phyloP scores from a whole-genome alignment of 1,140 invertebrate species.

The Camponotus vicinus region DNA sequence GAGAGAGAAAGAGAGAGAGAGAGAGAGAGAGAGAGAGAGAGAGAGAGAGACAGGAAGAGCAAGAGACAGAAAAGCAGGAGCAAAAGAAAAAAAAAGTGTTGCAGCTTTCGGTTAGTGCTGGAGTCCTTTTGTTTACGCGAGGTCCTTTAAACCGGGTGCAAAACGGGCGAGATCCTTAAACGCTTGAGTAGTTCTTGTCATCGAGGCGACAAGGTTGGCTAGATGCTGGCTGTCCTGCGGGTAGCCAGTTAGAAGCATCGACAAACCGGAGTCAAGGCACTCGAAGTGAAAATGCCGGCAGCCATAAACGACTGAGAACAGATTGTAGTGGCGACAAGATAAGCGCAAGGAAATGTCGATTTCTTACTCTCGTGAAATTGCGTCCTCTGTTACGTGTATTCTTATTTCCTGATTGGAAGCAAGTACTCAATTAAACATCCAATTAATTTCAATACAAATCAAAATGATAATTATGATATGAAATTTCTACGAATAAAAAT shows the following conservation, averaged over 20 bases:
- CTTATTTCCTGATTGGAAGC: background rate
- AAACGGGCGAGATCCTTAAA: slow-evolving; percentile 29
- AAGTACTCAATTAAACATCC: background rate
- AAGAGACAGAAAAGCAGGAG: slow-evolving; percentile 1
- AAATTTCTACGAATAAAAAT: background rate
- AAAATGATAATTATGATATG: background rate
- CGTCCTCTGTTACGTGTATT: background rate
- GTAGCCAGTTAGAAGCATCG: slow-evolving; percentile 27
- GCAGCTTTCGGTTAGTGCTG: slow-evolving; percentile 77
- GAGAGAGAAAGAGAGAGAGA: slow-evolving; percentile 22
- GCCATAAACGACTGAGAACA: background rate
- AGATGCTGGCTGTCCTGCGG: slow-evolving; percentile 56
- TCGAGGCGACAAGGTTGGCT: background rate
- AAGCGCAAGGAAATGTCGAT: slow-evolving; percentile 2
- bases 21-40: slow-evolving; percentile 26
- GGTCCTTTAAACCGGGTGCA: slow-evolving; percentile 67
- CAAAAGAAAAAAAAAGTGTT: slow-evolving; percentile 75
- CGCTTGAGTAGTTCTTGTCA: slow-evolving; percentile 27
- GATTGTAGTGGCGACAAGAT: slow-evolving; percentile 1
- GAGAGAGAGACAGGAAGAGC: background rate
- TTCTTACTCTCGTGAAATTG: background rate
- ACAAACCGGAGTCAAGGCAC: slow-evolving; percentile 21
- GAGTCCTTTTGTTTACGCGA: slow-evolving; percentile 66
- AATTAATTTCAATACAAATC: background rate
- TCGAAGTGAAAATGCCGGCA: background rate